Conservation (phyloP, 2,797 vertebrate species). For the Adrianichthys oophorus region DNA sequence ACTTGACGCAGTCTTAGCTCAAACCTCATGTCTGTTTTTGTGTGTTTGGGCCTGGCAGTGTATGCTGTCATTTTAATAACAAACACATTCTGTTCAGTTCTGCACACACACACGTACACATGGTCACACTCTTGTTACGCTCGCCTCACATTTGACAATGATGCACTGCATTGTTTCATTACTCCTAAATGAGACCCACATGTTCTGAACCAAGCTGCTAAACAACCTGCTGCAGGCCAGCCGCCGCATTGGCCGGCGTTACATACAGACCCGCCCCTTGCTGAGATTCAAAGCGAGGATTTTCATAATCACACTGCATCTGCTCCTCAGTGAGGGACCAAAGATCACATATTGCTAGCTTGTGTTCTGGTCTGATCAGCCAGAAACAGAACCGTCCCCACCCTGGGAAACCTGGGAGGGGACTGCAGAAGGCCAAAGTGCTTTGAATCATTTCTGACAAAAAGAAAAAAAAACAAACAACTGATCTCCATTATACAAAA, state of each 20-base stretch:
- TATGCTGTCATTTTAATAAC: constrained; percentile 71
- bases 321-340: constrained; percentile 26
- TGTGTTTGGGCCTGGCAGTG: constrained; percentile 20
- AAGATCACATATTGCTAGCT: constrained; percentile 19
- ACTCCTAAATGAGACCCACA: constrained; percentile 69
- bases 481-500: constrained; percentile 41
- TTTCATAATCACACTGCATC: constrained; percentile 40
- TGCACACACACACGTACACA: constrained; percentile 16
- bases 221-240: constrained; percentile 66
- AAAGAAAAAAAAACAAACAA: constrained; percentile 16
- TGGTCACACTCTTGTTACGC: constrained; percentile 37
- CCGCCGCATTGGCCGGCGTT: constrained; percentile 38
- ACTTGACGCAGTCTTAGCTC: constrained; percentile 31
- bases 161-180: constrained; percentile 66
- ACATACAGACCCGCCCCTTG: constrained; percentile 34
- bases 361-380: constrained; percentile 24
- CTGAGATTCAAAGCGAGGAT: constrained; percentile 32
- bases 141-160: constrained; percentile 64
- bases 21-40: no score
- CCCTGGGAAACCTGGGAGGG: constrained; percentile 26
- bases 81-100: constrained; percentile 65
- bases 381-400: constrained; percentile 17
- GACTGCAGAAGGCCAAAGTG: constrained; percentile 13
- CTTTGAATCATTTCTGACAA: constrained; percentile 21
- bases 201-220: constrained; percentile 61